Base-by-base conservation (phyloP, 2,888 invertebrate species). In the Caenorhabditis wallacei region DNA sequence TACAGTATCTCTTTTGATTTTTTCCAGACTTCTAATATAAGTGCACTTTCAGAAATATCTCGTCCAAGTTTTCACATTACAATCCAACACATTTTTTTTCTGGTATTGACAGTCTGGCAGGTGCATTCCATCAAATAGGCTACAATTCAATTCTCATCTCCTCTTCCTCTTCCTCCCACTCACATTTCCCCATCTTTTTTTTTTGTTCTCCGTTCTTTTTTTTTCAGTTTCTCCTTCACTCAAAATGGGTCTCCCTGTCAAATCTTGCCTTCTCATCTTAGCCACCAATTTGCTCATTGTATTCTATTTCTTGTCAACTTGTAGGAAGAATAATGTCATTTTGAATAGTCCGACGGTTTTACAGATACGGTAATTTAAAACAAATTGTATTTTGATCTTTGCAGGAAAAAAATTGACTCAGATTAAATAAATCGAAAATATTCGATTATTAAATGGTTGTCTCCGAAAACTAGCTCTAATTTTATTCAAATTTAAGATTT, bases 41-140 rank as follows among this genome's bases (percentile, higher is more conserved):
- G 30, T 8, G 4, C 30, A 30, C 8, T 30, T 30, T 30, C 8
- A 5, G 30, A 30, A 30, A n/a, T n/a, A n/a, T 30, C 8, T 30
- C 30, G 30, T 30, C 30, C 30, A 30, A 30, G 30, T 30, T 30
- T 30, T 30, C 46, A 48, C 46, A 18, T 7, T 18, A n/a, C 43
- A 24, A 24, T 4, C 22, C 20, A 26, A 40, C 43, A 13, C 43
- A 46, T 61, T 37, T 70, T 56, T 64, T 79, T n/a, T n/a, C n/a
- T n/a, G n/a, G n/a, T n/a, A n/a, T n/a, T 70, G 78, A 63, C 70
- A 59, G 78, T 70, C 78, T 70, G 51, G 56, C 78, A 78, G 69
- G 76, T 69, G 68, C 61, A 51, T 30, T 30, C 30, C 30, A n/a
- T 59, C 59, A 59, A 69, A 69, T 78, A 69, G 61, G 68, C 78